Evolutionary conservation across 2,797 vertebrate genomes (phyloP), one percentile per base, ranked within the genome.

Genomic region (Echiichthys vipera): DNA sequence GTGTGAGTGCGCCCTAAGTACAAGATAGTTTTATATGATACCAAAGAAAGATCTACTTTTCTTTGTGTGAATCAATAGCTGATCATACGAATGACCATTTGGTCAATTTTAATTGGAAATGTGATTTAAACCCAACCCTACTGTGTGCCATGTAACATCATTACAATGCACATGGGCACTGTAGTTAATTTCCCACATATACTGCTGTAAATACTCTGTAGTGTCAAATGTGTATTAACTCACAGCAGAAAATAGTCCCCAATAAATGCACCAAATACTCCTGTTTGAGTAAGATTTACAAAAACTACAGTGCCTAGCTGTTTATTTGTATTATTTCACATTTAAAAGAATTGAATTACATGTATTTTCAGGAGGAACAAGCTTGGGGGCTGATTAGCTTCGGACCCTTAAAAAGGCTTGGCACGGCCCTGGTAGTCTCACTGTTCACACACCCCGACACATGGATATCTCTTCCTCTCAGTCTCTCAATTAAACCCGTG

Each of bases 391-490:
- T 24, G n/a, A 25, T 5, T 47, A 50, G 29, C 34, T 18, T 2
- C 0, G 2, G 63, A 63, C 65, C 65, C 40, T 36, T 4, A 5
- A 6, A 82, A 74, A 62, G 15, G 13, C 67, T 81, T 5, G 0
- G 61, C n/a, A 15, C 75, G 59, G 36, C 77, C 65, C 84, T 85
- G 88, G 5, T n/a, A 2, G 27, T 12, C 27, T 6, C 55, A 42
- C 74, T 5, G 39, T 2, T 49, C 53, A 46, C 51, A 11, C 68
- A 17, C 40, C n/a, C n/a, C 34, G 25, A 55, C 74, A 50, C 34
- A 22, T 74, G 67, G 56, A 65, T 25, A 5, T n/a, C 55, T 46
- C 57, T 39, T 47, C 43, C 29, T 53, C 40, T 14, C 55, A 4
- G 36, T 51, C 61, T 58, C 20, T 42, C 30, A 5, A 49, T 71